Conservation (phyloP, 2,113 vertebrate genomes). For the Brachypteracias leptosomus region DNA sequence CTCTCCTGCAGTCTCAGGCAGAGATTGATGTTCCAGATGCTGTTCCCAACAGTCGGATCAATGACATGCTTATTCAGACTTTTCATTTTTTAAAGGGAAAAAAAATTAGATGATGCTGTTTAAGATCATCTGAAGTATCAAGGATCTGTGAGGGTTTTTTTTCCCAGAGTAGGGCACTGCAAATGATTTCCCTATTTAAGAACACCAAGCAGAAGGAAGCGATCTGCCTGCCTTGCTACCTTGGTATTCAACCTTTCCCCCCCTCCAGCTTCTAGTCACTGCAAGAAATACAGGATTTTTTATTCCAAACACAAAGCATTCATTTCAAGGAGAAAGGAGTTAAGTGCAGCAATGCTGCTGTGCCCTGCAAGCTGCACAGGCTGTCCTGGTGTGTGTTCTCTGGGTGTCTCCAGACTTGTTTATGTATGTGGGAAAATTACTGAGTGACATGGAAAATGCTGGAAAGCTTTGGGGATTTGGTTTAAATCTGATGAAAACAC, state of each 20-base stretch:
- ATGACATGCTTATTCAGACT: constrained; percentile 4
- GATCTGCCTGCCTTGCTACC: not conserved
- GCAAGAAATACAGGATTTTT: not conserved
- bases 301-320: not conserved
- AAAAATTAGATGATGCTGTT: not conserved
- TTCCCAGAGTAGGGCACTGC: not conserved
- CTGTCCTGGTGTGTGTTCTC: not conserved
- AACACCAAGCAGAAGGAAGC: not conserved
- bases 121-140: not conserved
- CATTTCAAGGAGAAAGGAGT: not conserved
- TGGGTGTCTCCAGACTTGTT: not conserved
- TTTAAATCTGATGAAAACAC: not conserved
- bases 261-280: not conserved
- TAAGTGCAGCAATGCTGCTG: not conserved
- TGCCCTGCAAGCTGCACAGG: not conserved
- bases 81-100: not conserved
- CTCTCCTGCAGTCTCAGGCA: constrained; percentile 22
- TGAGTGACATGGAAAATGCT: not conserved
- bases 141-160: not conserved
- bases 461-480: not conserved
- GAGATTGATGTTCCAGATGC: constrained; percentile 57
- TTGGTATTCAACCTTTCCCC: not conserved
- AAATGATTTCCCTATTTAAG: not conserved
- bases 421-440: not conserved
- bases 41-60: constrained; percentile 14